phyloP scores from a whole-genome alignment of 30 jellyfish, hydroid and myxozoan genomes.

The Cassiopea xamachana region DNA sequence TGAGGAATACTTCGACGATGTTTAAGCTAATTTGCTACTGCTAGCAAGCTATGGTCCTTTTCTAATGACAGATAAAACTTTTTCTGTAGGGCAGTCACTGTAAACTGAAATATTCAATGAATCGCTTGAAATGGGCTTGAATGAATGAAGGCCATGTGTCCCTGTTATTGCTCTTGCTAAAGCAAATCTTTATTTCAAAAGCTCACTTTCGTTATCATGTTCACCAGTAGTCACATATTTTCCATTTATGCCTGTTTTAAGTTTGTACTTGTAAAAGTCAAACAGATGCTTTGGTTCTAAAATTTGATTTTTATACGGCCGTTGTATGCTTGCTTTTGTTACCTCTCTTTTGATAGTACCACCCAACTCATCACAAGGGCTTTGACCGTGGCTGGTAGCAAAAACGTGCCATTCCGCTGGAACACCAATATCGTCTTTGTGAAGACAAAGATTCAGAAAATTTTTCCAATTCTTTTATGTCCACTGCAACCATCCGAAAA shows the following conservation, averaged over 20 bases:
- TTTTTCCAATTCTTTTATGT: slow-evolving; percentile 39
- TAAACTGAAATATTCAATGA: no score
- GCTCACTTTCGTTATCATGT: slow-evolving; percentile 4
- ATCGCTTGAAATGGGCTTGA: no score
- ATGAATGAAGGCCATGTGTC: no score
- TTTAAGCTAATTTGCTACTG: no score
- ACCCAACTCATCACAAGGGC: slow-evolving; percentile 77
- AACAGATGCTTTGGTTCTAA: slow-evolving; percentile 19
- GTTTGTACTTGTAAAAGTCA: background rate
- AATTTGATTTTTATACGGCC: slow-evolving; percentile 18
- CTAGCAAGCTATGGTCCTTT: no score
- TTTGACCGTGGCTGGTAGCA: slow-evolving; percentile 77
- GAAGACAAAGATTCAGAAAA: slow-evolving; percentile 43
- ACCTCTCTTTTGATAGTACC: slow-evolving; percentile 55
- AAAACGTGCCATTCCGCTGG: slow-evolving; percentile 27
- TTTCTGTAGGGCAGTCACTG: no score
- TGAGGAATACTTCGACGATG: no score
- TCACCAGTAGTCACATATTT: background rate
- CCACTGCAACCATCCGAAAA: slow-evolving; percentile 71
- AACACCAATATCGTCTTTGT: slow-evolving; percentile 59
- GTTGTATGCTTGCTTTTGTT: slow-evolving; percentile 49
- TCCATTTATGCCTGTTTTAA: slow-evolving; percentile 15
- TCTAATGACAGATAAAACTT: no score
- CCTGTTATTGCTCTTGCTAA: slow-evolving; percentile 5
- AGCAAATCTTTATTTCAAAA: slow-evolving; percentile 13